These are phyloP conservation scores for Drosophila miranda DNA, from an alignment of 1,140 invertebrate genomes.

Conservation along the genomic window DNA sequence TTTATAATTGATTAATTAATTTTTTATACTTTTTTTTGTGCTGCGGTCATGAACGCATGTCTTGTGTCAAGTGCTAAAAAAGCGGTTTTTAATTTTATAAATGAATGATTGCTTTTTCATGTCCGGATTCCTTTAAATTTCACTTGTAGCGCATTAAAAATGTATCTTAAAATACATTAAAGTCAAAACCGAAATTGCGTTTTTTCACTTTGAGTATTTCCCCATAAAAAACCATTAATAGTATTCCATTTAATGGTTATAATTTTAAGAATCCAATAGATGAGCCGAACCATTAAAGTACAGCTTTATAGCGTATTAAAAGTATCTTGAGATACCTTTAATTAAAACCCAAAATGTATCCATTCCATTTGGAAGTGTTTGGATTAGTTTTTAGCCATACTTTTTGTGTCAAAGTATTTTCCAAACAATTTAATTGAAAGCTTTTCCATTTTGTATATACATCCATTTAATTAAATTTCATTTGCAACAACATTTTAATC, in stretches of 20 bases:
- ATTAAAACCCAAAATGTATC: too few relatives aligned
- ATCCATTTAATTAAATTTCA: slow-evolving; percentile 20
- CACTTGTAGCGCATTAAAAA: slow-evolving; percentile 7
- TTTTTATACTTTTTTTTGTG: slow-evolving; percentile 14
- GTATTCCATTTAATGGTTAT: not conserved
- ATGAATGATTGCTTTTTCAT: slow-evolving; percentile 21
- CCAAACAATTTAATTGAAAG: slow-evolving; percentile 17
- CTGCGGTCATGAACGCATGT: slow-evolving; percentile 11
- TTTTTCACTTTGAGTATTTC: too few relatives aligned
- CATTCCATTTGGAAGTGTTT: slow-evolving; percentile 3
- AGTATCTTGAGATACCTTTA: too few relatives aligned
- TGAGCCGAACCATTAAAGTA: too few relatives aligned
- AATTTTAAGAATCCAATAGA: too few relatives aligned
- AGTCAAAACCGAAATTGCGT: not conserved
- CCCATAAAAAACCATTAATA: not conserved
- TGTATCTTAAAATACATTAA: not conserved
- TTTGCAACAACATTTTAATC: slow-evolving; percentile 25
- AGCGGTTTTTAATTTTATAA: slow-evolving; percentile 28
- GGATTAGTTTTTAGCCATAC: slow-evolving; percentile 2
- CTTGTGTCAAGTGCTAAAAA: slow-evolving; percentile 26
- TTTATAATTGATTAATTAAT: slow-evolving; percentile 72
- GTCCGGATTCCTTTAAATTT: slow-evolving; percentile 18
- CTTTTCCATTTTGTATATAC: slow-evolving; percentile 10
- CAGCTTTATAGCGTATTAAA: too few relatives aligned
- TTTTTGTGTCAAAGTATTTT: slow-evolving; percentile 3